Evolutionary conservation across 2,113 vertebrate species (phyloP), one percentile per base, ranked within the genome.

Genomic region (Mungos mungo): DNA sequence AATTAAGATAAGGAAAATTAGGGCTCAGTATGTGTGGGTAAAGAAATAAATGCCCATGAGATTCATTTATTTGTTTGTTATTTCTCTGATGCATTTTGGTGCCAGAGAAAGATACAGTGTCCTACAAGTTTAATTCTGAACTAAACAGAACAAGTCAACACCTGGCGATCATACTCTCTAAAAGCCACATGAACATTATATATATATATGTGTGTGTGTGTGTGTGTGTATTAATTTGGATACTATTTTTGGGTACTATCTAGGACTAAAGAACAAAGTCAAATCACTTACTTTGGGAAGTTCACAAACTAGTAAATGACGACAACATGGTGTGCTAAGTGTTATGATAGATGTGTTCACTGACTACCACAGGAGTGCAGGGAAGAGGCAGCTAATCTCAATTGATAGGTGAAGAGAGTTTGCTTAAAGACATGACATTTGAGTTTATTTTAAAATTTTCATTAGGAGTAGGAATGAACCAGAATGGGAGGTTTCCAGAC

Each of bases 11-110:
- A 82, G 90, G 25, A 90, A 95, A 87, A 66, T 72, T 90, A 38
- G 27, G 57, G 93, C 9, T 93, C 71, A 74, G 35, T 65, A 93
- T 71, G 66, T 86, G 13, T 65, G 45, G n/a, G 45, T 92, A 90
- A 95, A 88, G 79, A 96, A 95, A 77, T 63, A 85, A 45, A 47
- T 89, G 15, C 66, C 52, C 19, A 38, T 97, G 65, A 85, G 4
- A 89, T 76, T 89, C 68, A 92, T 92, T 89, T 74, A 92, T 92
- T 93, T 96, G 16, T 74, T 91, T 89, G 6, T 86, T 88, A 2
- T 87, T 54, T 89, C 29, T 82, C 88, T 76, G 33, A 60, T 79
- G 27, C 31, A 71, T 82, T 88, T 86, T 92, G n/a, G 18, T 57
- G 38, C 18, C 60, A 94, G 86, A 96, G 35, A 92, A 87, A 93